phyloP scores from a whole-genome alignment of 1,140 invertebrate genomes.

The Trigoniulus corallinus region DNA sequence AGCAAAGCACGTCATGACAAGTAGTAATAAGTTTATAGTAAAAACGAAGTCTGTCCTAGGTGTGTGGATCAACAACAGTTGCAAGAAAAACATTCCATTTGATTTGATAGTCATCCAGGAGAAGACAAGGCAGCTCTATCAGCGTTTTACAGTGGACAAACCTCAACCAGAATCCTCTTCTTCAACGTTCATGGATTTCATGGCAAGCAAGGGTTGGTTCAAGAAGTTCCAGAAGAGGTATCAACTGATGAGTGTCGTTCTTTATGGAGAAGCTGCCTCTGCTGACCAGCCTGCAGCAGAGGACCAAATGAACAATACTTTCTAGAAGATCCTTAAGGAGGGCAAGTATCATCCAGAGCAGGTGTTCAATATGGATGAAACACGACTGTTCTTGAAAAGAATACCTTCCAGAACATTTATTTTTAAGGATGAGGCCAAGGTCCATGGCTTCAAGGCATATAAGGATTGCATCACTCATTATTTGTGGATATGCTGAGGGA shows the following conservation, averaged over 20 bases:
- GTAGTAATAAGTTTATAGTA: background rate
- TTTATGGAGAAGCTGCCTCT: no score
- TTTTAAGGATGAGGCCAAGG: background rate
- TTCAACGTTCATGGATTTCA: background rate
- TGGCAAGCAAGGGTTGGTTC: background rate
- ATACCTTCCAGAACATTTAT: background rate
- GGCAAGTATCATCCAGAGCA: no score
- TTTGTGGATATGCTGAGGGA: conserved; percentile 6
- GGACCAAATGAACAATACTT: conserved; percentile 3
- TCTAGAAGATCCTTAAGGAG: background rate
- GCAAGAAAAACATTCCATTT: background rate
- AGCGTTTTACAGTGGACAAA: background rate
- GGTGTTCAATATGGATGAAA: no score
- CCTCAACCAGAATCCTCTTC: background rate
- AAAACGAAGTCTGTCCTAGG: background rate
- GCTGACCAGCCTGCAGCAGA: no score
- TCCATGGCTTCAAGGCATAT: conserved; percentile 3
- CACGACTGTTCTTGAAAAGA: background rate
- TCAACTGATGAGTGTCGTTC: no score
- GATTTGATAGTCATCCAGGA: background rate
- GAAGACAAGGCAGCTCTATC: background rate
- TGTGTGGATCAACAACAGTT: background rate
- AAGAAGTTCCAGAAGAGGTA: background rate
- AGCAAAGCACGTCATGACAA: background rate
- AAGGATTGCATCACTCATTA: conserved; percentile 6